These are phyloP conservation scores for Lithobates sylvaticus DNA, from an alignment of 2,797 vertebrate genomes.

Conservation along the genomic window DNA sequence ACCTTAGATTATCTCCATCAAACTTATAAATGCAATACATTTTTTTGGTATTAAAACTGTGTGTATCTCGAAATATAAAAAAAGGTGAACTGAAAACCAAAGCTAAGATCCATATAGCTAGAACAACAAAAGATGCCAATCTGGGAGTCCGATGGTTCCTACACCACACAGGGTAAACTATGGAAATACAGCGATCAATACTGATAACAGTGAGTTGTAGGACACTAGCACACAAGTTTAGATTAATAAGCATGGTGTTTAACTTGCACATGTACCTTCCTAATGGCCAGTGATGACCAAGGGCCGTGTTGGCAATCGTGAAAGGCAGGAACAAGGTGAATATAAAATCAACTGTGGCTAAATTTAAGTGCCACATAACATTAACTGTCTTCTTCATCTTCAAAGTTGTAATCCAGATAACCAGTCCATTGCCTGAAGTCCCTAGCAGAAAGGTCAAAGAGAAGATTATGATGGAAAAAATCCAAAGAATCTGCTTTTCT, in stretches of 20 bases:
- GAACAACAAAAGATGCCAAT: constrained; percentile 77
- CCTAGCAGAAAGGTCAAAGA: constrained; percentile 80
- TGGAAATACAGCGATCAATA: constrained; percentile 84
- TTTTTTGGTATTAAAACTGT: neutral
- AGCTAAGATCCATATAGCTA: constrained; percentile 82
- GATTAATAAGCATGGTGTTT: constrained; percentile 81
- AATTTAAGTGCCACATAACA: constrained; percentile 87
- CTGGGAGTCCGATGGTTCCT: constrained; percentile 83
- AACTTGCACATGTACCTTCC: constrained; percentile 89
- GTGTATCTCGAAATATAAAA: constrained; percentile 76
- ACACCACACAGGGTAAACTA: constrained; percentile 85
- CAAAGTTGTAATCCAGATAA: constrained; percentile 85
- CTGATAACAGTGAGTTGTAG: constrained; percentile 89
- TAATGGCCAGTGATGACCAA: constrained; percentile 89
- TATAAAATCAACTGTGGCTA: constrained; percentile 89
- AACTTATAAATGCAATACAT: constrained; percentile 27
- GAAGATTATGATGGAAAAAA: constrained; percentile 67
- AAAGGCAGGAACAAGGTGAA: constrained; percentile 89
- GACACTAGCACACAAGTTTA: constrained; percentile 90
- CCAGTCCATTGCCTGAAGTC: constrained; percentile 81
- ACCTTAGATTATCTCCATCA: neutral
- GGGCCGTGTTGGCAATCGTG: constrained; percentile 82
- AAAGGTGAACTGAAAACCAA: constrained; percentile 83
- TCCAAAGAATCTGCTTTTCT: too few species aligned
- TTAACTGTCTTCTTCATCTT: constrained; percentile 86